Evolutionary conservation across 2,113 vertebrate species (phyloP).

Genomic region (Peromyscus polionotus): DNA sequence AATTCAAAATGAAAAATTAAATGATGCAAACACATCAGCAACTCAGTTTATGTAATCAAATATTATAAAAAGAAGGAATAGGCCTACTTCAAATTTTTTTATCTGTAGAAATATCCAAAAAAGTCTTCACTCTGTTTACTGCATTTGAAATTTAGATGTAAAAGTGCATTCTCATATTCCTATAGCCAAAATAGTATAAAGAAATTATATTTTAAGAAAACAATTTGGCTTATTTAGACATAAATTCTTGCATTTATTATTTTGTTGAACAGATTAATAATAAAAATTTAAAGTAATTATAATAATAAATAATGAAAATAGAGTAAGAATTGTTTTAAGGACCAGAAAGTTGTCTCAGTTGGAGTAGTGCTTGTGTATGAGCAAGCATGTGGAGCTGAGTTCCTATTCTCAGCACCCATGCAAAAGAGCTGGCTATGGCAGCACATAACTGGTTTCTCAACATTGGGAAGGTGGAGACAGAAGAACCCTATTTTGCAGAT

Average conservation of each 20-base stretch:
- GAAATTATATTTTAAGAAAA: not conserved
- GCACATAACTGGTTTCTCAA: not conserved
- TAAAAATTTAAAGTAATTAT: not conserved
- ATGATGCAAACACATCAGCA: not conserved
- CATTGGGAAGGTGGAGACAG: fast-evolving
- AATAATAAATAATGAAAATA: not conserved
- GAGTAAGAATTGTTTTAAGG: not conserved
- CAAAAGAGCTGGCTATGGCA: not conserved
- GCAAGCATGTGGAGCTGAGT: not conserved
- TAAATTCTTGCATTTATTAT: not conserved
- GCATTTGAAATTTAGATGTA: not conserved
- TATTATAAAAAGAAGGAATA: not conserved
- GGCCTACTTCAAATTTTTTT: not conserved
- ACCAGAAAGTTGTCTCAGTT: not conserved
- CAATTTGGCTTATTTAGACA: not conserved
- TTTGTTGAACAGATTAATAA: not conserved
- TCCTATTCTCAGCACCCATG: not conserved
- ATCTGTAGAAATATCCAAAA: not conserved
- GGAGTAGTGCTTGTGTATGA: too few relatives aligned
- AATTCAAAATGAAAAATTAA: not conserved
- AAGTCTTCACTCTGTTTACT: not conserved
- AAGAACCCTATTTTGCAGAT: not conserved
- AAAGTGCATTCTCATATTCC: not conserved
- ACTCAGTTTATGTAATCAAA: not conserved
- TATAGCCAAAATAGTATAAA: not conserved